These are phyloP conservation scores for Isaurus tuberculatus DNA, from an alignment of 92 coral and sea anemone genomes.

Conservation along the genomic window DNA sequence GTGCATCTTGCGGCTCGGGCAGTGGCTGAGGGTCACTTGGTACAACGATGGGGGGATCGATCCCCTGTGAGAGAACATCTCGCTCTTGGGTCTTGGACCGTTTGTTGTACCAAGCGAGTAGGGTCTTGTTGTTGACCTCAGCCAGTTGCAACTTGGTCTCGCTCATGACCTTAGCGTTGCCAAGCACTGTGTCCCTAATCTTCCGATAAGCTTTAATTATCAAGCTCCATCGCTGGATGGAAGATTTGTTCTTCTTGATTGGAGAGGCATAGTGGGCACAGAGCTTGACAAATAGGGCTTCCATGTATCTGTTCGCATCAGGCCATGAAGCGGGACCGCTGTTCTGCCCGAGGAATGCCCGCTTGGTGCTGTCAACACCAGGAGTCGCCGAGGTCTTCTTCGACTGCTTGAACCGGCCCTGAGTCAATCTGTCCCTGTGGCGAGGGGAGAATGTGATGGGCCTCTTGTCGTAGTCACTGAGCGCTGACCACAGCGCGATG, in stretches of 20 bases:
- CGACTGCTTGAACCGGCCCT: slow-evolving; percentile 54
- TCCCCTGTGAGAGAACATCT: slow-evolving; percentile 56
- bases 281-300: slow-evolving; percentile 59
- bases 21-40: slow-evolving; percentile 27
- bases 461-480: slow-evolving; percentile 56
- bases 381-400: slow-evolving; percentile 25
- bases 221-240: slow-evolving; percentile 60
- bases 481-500: slow-evolving; percentile 48
- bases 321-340: slow-evolving; percentile 83
- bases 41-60: slow-evolving; percentile 47
- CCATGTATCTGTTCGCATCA: slow-evolving; percentile 74
- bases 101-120: slow-evolving; percentile 48
- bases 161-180: slow-evolving; percentile 50
- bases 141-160: slow-evolving; percentile 60
- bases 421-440: slow-evolving; percentile 33
- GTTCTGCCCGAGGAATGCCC: slow-evolving; percentile 64
- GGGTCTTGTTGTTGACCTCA: slow-evolving; percentile 62
- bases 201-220: slow-evolving; percentile 40
- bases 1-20: slow-evolving; percentile 21
- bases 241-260: slow-evolving; percentile 33
- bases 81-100: slow-evolving; percentile 52
- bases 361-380: slow-evolving; percentile 64
- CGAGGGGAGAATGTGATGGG: slow-evolving; percentile 60
- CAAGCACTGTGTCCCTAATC: slow-evolving; percentile 53
- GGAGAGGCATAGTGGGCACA: slow-evolving; percentile 62